Evolutionary conservation across 1,140 invertebrate genomes (phyloP).

Genomic region (Hyphantria cunea): DNA sequence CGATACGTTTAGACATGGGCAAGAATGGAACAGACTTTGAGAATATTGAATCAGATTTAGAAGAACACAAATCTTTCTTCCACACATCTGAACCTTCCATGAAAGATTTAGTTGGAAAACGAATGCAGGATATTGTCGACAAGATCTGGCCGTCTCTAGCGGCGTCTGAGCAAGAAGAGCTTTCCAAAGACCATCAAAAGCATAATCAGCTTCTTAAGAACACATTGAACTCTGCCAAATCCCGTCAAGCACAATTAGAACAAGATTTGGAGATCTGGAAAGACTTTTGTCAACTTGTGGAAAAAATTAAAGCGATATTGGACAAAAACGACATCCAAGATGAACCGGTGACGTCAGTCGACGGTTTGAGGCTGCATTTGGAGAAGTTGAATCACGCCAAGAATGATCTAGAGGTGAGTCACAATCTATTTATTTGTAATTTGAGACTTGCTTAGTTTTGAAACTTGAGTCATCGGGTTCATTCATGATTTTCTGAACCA

Average conservation of each 20-base stretch:
- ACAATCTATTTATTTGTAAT: slow-evolving; percentile 7
- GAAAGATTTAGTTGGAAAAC: slow-evolving; percentile 89
- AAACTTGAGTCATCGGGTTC: too few relatives aligned
- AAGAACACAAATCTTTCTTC: slow-evolving; percentile 94
- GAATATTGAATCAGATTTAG: slow-evolving; percentile 90
- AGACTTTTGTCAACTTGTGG: slow-evolving; percentile 88
- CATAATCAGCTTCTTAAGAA: slow-evolving; percentile 91
- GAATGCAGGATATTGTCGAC: slow-evolving; percentile 91
- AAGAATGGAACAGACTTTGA: slow-evolving; percentile 94
- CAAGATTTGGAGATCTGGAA: slow-evolving; percentile 91
- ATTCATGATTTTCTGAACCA: too few relatives aligned
- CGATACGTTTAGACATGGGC: slow-evolving; percentile 88
- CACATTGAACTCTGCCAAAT: slow-evolving; percentile 90
- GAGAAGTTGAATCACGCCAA: slow-evolving; percentile 90
- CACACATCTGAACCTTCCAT: slow-evolving; percentile 87
- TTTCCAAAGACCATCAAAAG: slow-evolving; percentile 89
- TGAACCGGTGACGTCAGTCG: slow-evolving; percentile 88
- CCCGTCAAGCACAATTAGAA: slow-evolving; percentile 87
- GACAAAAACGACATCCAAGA: slow-evolving; percentile 88
- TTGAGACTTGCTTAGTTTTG: slow-evolving; percentile 3
- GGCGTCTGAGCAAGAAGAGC: slow-evolving; percentile 89
- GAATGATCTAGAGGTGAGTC: slow-evolving; percentile 89
- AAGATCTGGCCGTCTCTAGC: slow-evolving; percentile 93
- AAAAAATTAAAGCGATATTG: slow-evolving; percentile 88
- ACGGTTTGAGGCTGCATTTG: slow-evolving; percentile 90